Base-by-base conservation (phyloP, 2,888 invertebrate species). In the Campoletis raptor region DNA sequence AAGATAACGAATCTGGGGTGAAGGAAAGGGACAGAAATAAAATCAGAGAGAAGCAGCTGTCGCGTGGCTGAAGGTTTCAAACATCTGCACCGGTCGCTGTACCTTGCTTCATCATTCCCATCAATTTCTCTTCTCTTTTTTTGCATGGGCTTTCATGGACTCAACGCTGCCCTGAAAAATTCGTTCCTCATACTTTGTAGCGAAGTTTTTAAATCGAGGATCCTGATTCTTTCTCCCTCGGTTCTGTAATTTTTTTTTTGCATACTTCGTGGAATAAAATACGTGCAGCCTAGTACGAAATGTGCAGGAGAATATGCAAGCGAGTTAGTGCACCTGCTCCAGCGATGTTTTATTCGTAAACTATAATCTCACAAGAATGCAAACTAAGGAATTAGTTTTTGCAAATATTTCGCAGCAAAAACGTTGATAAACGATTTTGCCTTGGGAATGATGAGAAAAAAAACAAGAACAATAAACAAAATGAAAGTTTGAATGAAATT, bases 1-100 rank as follows among this genome's bases (percentile, higher is more conserved):
- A 40, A 40, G 80, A 64, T 74, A 57, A 67, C 52, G 73, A 72
- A 77, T 52, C 66, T 24, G 21, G 73, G 64, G 69, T 36, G 76
- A 61, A 70, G 36, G 61, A 42, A 42, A 76, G 57, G n/a, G 42
- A 61, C 15, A n/a, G 40, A 40, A 42, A 79, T n/a, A 84, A 48
- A 67, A 64, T 72, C 72, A 66, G 30, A 54, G 48, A 21, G 78
- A 79, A 57, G 85, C 85, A 87, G 87, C 85, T 87, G 87, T 87
- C 87, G 87, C 85, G 87, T 83, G 85, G 76, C 87, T 73, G 80
- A 40, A 80, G 70, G 61, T 73, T 70, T 70, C 66, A 67, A 52
- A 81, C 87, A 87, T 85, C 82, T 84, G 86, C 83, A 85, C 73
- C 81, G 79, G 78, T 64, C 85, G 70, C 15, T 57, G 87, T 83